These are phyloP conservation scores for Aegithalos caudatus DNA, from an alignment of 2,113 vertebrate genomes.

Conservation along the genomic window DNA sequence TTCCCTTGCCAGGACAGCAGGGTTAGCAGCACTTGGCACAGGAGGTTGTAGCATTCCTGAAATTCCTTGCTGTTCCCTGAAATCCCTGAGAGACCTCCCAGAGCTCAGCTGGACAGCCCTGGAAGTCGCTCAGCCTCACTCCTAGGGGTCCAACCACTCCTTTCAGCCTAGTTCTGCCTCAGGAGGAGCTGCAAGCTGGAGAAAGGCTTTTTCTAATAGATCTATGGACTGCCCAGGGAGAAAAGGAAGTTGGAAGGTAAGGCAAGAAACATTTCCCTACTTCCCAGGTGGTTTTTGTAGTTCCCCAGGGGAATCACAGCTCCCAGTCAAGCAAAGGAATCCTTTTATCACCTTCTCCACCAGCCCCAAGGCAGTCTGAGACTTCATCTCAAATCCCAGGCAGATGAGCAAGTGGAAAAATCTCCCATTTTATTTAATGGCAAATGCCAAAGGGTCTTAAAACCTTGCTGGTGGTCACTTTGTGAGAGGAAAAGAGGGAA, in stretches of 20 bases:
- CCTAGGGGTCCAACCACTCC: not conserved
- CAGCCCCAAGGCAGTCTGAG: not conserved
- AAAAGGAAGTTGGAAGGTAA: conserved; percentile 61
- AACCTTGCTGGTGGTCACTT: not conserved
- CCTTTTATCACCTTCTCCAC: not conserved
- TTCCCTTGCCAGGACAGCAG: not conserved
- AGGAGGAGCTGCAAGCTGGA: conserved; percentile 56
- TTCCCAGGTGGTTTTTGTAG: not conserved
- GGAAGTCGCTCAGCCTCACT: not conserved
- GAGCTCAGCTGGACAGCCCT: not conserved
- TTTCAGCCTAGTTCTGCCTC: conserved; percentile 48
- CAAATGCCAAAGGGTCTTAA: not conserved
- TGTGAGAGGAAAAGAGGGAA: not conserved
- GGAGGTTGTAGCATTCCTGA: not conserved
- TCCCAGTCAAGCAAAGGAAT: not conserved
- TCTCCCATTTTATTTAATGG: not conserved
- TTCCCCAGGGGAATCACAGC: not conserved
- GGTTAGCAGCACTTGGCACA: not conserved
- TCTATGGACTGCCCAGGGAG: conserved; percentile 59
- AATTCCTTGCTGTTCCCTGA: not conserved
- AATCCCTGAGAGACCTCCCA: not conserved
- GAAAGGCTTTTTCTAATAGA: conserved; percentile 59
- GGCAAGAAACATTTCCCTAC: conserved; percentile 55
- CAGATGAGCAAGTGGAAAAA: not conserved
- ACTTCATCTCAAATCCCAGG: not conserved